Evolutionary conservation across 2,888 invertebrate species (phyloP).

Genomic region (Hypomecis punctinalis): DNA sequence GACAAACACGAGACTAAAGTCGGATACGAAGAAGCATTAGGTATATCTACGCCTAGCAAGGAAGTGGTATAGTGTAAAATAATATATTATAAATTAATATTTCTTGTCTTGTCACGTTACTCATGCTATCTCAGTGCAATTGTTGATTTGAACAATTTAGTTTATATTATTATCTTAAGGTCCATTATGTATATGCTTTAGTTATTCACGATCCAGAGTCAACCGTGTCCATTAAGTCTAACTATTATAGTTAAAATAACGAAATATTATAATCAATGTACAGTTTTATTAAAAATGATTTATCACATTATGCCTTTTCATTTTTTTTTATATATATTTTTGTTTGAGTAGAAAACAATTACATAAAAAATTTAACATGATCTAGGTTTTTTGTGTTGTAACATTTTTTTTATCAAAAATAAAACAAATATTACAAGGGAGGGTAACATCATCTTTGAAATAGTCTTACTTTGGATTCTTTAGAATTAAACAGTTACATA

Average conservation of each 20-base stretch:
- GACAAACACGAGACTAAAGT: constrained; percentile 86
- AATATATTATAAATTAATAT: constrained; percentile 38
- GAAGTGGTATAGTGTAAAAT: constrained; percentile 86
- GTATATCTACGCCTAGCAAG: constrained; percentile 96
- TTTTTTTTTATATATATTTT: constrained; percentile 21
- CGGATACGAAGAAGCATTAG: constrained; percentile 95
- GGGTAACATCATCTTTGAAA: too few relatives aligned
- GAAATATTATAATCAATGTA: constrained; percentile 69
- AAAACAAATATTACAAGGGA: too few relatives aligned
- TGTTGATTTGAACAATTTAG: constrained; percentile 76
- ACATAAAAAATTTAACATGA: too few relatives aligned
- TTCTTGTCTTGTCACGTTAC: constrained; percentile 58
- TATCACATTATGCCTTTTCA: constrained; percentile 51
- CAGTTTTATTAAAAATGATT: constrained; percentile 78
- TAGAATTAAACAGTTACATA: too few relatives aligned
- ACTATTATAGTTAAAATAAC: constrained; percentile 46
- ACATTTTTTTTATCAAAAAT: too few relatives aligned
- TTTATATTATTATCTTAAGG: constrained; percentile 58
- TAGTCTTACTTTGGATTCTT: too few relatives aligned
- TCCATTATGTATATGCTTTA: constrained; percentile 51
- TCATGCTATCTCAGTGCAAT: constrained; percentile 78
- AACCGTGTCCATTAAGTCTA: constrained; percentile 76
- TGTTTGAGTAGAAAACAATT: background rate
- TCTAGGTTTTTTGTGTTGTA: too few relatives aligned
- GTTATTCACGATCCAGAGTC: constrained; percentile 64